Evolutionary conservation across 1,140 invertebrate genomes (phyloP), one percentile per base, ranked within the genome.

Genomic region (Drosophila mayri): DNA sequence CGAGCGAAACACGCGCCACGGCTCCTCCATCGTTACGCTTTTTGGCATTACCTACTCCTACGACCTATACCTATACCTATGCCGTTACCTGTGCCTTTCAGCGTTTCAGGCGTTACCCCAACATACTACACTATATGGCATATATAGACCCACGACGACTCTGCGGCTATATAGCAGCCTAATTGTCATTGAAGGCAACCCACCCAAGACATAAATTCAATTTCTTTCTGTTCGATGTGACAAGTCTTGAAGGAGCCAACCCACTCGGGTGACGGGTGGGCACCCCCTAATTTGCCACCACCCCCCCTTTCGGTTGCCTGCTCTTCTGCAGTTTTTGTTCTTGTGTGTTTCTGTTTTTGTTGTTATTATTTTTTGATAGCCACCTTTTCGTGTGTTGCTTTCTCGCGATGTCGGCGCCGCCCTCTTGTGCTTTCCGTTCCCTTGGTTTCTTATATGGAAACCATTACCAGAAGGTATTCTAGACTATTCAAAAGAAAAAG

Each of bases 121-220:
- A 16, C 44, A 35, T 52, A 49, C 25, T 28, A n/a, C 5, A 49
- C 47, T 49, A 38, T 54, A 25, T 28, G 10, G 43, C 59, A 60
- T 43, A 68, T 43, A 68, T 28, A 66, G 35, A 32, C 20, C 37
- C 62, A 22, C 62, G 30, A 32, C 30, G 30, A 46, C 55, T 62
- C 30, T 63, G 67, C 64, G 79, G 58, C 64, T 62, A 35, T 82
- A 70, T 78, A 66, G 61, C 63, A 73, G 75, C 57, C 81, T 85
- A 78, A 85, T 85, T 84, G 81, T 84, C 81, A 84, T 80, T 84
- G 81, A 85, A 76, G 63, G 73, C 62, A 64, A 77, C 63, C 74
- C 60, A 62, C 67, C 74, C 64, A 77, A 81, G 65, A 70, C 67
- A 85, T 77, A 85, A 84, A 85, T 85, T 80, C 72, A 85, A 81